phyloP scores from a whole-genome alignment of 2,888 invertebrate genomes.

The Drosophila prostipennis region DNA sequence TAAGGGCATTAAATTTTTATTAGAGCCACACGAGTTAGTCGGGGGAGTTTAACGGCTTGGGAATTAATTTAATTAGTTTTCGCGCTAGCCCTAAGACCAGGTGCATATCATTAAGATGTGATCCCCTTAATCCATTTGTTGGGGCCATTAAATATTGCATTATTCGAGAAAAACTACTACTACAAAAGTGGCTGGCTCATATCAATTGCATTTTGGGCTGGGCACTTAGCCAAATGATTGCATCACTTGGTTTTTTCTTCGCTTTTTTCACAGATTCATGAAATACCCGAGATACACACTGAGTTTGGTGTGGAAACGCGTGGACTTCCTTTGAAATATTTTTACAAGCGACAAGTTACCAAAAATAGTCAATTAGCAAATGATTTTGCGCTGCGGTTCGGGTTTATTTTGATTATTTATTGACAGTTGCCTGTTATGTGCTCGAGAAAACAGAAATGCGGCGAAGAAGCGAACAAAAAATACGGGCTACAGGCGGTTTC shows the following conservation, averaged over 20 bases:
- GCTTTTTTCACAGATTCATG: slow-evolving; percentile 68
- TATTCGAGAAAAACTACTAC: slow-evolving; percentile 4
- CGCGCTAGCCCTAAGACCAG: slow-evolving; percentile 3
- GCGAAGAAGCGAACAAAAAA: slow-evolving; percentile 17
- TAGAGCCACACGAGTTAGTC: slow-evolving; percentile 3
- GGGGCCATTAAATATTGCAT: slow-evolving; percentile 11
- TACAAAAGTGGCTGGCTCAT: slow-evolving; percentile 18
- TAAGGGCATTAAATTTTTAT: slow-evolving; percentile 19
- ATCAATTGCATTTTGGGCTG: slow-evolving; percentile 35
- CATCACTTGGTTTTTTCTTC: slow-evolving; percentile 50
- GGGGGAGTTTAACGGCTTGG: slow-evolving; percentile 21
- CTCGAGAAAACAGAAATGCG: slow-evolving; percentile 26
- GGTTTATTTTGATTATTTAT: slow-evolving; percentile 77
- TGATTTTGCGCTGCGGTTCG: slow-evolving; percentile 40
- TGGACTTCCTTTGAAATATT: slow-evolving; percentile 50
- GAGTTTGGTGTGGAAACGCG: slow-evolving; percentile 19
- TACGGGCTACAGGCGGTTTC: slow-evolving; percentile 44
- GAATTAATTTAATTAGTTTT: slow-evolving; percentile 28
- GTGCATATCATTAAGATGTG: slow-evolving; percentile 27
- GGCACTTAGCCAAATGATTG: slow-evolving; percentile 45
- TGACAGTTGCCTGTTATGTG: slow-evolving; percentile 77
- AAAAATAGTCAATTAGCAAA: slow-evolving; percentile 71
- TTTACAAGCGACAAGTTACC: slow-evolving; percentile 73
- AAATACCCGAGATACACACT: slow-evolving; percentile 47
- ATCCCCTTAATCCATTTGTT: slow-evolving; percentile 12